Conservation (phyloP, 2,888 invertebrate genomes). For the Amphipyra berbera region DNA sequence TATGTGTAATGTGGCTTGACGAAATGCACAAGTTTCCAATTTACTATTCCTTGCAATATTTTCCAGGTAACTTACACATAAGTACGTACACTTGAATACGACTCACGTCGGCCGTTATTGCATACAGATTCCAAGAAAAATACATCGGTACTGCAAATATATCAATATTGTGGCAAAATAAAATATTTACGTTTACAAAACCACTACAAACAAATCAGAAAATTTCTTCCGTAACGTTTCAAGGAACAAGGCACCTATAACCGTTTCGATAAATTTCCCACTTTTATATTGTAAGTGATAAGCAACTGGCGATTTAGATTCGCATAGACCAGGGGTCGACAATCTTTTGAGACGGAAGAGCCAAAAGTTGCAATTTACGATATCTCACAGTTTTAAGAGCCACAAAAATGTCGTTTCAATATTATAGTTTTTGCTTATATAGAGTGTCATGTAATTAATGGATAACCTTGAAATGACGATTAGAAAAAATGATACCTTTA, state of each 20-base stretch:
- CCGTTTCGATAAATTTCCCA: slow-evolving; percentile 58
- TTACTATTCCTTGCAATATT: background rate
- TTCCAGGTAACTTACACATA: background rate
- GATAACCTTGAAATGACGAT: too few species aligned
- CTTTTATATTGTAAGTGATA: slow-evolving; percentile 10
- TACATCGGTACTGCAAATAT: slow-evolving; percentile 16
- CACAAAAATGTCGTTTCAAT: too few species aligned
- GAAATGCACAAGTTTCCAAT: too few species aligned
- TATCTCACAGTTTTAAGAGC: too few species aligned
- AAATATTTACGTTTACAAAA: slow-evolving; percentile 51
- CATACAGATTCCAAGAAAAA: slow-evolving; percentile 19
- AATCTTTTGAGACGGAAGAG: too few species aligned
- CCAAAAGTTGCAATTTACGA: too few species aligned
- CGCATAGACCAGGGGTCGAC: too few species aligned
- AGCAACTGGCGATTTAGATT: slow-evolving; percentile 1
- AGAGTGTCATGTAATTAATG: too few species aligned
- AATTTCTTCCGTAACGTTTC: slow-evolving; percentile 61
- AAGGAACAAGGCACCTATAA: slow-evolving; percentile 56
- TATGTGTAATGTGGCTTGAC: too few species aligned
- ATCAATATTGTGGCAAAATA: slow-evolving; percentile 36
- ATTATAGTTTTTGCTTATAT: too few species aligned
- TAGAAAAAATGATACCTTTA: too few species aligned
- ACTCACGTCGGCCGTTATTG: slow-evolving; percentile 3
- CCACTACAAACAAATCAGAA: slow-evolving; percentile 57
- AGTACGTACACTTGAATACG: background rate